These are phyloP conservation scores for Panurus biarmicus DNA, from an alignment of 2,113 vertebrate genomes.

Conservation along the genomic window DNA sequence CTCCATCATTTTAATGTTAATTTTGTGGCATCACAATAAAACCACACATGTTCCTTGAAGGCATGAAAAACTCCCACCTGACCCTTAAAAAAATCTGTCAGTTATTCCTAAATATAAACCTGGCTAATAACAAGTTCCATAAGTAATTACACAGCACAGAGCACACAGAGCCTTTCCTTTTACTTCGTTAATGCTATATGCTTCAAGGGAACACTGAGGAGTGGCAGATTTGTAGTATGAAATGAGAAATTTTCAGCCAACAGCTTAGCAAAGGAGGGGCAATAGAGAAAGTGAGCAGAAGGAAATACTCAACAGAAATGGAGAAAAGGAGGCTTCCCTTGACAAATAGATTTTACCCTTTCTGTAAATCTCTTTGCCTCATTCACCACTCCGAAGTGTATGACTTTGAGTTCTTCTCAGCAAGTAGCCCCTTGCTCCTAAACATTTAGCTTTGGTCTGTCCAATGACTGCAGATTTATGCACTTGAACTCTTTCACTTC, in stretches of 20 bases:
- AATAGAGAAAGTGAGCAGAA: neutral
- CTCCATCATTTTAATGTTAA: neutral
- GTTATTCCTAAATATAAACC: constrained; percentile 37
- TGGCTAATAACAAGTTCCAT: constrained; percentile 35
- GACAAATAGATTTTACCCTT: neutral
- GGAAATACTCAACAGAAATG: neutral
- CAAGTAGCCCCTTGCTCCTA: constrained; percentile 15
- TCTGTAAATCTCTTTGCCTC: neutral
- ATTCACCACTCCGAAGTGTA: neutral
- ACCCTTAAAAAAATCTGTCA: constrained; percentile 20
- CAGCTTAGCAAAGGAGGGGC: neutral
- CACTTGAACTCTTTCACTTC: constrained; percentile 33
- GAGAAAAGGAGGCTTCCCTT: neutral
- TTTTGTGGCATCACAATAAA: constrained; percentile 7
- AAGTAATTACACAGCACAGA: constrained; percentile 41
- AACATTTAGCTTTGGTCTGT: constrained; percentile 33
- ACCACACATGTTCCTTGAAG: neutral
- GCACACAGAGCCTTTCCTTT: constrained; percentile 11
- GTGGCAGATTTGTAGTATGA: neutral
- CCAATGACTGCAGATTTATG: constrained; percentile 21
- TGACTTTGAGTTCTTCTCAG: neutral
- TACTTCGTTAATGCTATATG: neutral
- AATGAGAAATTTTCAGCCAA: neutral
- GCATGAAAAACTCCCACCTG: constrained; percentile 9
- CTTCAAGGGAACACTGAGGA: neutral